A percentile compares a stretch with the other conserved stretches of the same genome.
Conservation (phyloP, 2,888 invertebrate species). For the Drosophila paranaensis region DNA sequence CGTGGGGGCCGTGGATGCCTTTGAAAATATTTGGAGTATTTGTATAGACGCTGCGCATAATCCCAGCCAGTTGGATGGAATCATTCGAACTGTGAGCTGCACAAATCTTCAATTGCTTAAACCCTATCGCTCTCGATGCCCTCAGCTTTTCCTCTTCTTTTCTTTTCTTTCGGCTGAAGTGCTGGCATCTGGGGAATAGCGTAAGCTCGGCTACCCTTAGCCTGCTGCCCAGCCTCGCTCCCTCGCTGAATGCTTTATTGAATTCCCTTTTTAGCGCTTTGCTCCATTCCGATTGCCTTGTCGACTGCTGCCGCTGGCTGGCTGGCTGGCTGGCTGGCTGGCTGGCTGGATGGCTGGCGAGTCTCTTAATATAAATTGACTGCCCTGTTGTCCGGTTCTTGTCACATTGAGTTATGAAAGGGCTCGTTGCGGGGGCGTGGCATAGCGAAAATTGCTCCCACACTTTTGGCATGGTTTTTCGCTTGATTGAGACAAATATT, state of each 20-base stretch:
- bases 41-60: constrained; percentile 10
- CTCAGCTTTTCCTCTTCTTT: background rate
- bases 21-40: constrained; percentile 42
- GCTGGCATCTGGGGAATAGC: constrained; percentile 59
- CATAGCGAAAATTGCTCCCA: constrained; percentile 15
- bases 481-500: constrained; percentile 75
- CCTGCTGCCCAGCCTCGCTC: background rate
- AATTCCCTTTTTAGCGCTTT: constrained; percentile 56
- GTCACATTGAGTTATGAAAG: constrained; percentile 72
- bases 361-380: constrained; percentile 67
- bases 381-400: constrained; percentile 46
- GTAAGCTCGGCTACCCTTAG: background rate
- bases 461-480: constrained; percentile 16
- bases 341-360: background rate
- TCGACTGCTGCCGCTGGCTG: constrained; percentile 3
- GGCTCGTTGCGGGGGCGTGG: constrained; percentile 3
- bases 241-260: constrained; percentile 56
- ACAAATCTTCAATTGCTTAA: constrained; percentile 60
- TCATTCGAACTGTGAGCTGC: constrained; percentile 59
- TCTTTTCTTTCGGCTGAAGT: constrained; percentile 41
- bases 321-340: too few species aligned
- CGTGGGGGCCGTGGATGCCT: background rate
- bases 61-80: constrained; percentile 58
- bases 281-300: constrained; percentile 49
- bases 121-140: background rate